Conservation (phyloP, 2,888 invertebrate genomes). For the Ophioninae sp. region DNA sequence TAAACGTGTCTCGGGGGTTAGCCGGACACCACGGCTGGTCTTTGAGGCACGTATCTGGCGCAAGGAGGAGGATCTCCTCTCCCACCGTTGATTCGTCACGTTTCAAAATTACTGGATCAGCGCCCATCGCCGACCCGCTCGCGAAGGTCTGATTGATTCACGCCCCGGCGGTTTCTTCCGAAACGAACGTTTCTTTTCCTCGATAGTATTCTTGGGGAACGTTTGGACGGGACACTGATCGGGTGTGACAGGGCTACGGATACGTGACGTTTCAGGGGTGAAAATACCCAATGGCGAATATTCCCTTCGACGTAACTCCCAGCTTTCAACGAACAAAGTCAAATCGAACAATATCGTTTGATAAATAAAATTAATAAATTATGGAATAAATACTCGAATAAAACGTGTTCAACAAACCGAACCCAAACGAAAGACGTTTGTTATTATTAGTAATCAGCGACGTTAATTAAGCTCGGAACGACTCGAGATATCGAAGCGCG, state of each 20-base stretch:
- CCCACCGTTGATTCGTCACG: slow-evolving; percentile 65
- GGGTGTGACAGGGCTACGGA: slow-evolving; percentile 1
- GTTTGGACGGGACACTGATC: slow-evolving; percentile 24
- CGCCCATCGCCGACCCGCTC: slow-evolving; percentile 63
- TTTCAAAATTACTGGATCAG: slow-evolving; percentile 74
- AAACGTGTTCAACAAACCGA: too few relatives aligned
- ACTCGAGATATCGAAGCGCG: slow-evolving; percentile 28
- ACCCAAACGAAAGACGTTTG: slow-evolving; percentile 26
- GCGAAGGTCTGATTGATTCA: slow-evolving; percentile 75
- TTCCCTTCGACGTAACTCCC: background rate
- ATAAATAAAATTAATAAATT: background rate
- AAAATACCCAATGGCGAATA: background rate
- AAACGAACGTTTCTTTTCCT: slow-evolving; percentile 32
- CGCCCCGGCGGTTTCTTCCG: slow-evolving; percentile 55
- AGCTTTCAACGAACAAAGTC: background rate
- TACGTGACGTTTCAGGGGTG: slow-evolving; percentile 9
- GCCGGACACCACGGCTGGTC: background rate
- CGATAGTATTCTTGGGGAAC: slow-evolving; percentile 16
- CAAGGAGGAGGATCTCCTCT: slow-evolving; percentile 5
- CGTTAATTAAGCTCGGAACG: slow-evolving; percentile 52
- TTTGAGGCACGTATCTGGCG: background rate
- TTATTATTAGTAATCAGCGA: slow-evolving; percentile 46
- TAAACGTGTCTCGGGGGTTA: too few relatives aligned
- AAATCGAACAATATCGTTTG: background rate
- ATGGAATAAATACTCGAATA: background rate